Evolutionary conservation across 2,797 vertebrate species (phyloP), one percentile per base, ranked within the genome.

Genomic region (Sebastes vulpes): DNA sequence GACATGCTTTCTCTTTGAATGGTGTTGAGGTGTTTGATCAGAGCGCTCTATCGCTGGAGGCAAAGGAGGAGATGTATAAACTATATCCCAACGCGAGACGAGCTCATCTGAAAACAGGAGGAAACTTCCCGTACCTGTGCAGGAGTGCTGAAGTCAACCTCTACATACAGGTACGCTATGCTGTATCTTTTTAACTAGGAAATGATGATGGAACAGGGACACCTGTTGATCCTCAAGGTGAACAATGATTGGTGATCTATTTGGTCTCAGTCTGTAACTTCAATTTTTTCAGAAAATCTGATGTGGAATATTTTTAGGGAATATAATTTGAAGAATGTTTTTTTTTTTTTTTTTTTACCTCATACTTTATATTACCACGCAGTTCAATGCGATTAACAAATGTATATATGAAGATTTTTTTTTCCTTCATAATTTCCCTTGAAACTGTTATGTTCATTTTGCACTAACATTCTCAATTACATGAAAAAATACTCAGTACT

Each of bases 1-100:
- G 12, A 14, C 12, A 0, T 20, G 9, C 65, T 57, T 58, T 56
- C 2, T 58, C 4, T 81, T 14, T 52, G 16, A 20, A 28, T 31
- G 35, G 6, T 60, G 16, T 74, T 18, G 2, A 99, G 99, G 99
- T 99, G 73, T 99, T 99, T 72, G 99, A 99, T 95, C 98, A 99
- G 95, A 99, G 99, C 0, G 99, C 99, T 0, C 97, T 99, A 75
- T 99, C 98, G 0, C 97, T 97, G 0, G 98, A 99, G 89, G 99
- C 99, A 2, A 99, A 99, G 89, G 99, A 99, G 84, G 99, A 99
- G 86, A 99, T 99, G 98, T 99, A 99, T 79, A 99, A 99, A 72
- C 94, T 99, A 75, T 99, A 98, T 64, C 99, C 98, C 1, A 98
- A 97, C 0, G 98, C 98, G 42, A 96, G 98, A 52, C 96, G 99